Percentiles rank a stretch among this genome's conserved stretches.
phyloP scores from a whole-genome alignment of 2,797 vertebrate species.

The Myiotriccus ornatus region DNA sequence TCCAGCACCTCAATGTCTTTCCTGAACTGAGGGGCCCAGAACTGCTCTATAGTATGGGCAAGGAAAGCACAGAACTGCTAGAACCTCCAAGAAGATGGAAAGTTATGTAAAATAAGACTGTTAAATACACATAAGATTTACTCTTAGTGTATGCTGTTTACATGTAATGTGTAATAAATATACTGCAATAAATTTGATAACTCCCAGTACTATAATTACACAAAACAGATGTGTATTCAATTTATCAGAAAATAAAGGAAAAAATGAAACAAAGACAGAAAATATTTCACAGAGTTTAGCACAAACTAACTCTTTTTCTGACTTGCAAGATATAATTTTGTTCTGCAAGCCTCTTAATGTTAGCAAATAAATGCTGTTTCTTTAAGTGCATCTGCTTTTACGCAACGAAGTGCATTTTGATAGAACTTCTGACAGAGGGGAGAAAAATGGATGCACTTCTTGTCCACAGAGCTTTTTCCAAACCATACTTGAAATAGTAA shows the following conservation, averaged over 20 bases:
- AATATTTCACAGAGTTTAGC: background rate
- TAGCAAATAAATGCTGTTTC: background rate
- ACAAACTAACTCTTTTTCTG: background rate
- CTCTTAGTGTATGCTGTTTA: conserved; percentile 20
- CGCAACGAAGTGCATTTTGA: background rate
- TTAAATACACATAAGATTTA: conserved; percentile 20
- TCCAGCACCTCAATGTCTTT: no score
- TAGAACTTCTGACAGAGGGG: background rate
- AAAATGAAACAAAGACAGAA: background rate
- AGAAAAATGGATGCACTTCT: background rate
- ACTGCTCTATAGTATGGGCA: background rate
- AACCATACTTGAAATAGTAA: conserved; percentile 69
- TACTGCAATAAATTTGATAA: conserved; percentile 37
- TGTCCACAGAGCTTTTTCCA: background rate
- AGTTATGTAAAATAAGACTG: conserved; percentile 17
- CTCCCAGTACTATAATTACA: background rate
- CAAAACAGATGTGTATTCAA: conserved; percentile 13
- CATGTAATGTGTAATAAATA: conserved; percentile 37
- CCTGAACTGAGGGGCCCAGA: no score
- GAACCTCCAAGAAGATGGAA: conserved; percentile 32
- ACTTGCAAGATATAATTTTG: background rate
- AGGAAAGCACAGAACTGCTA: background rate
- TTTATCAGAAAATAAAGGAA: conserved; percentile 15
- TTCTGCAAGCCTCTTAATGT: background rate
- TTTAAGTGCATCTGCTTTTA: background rate